These are phyloP conservation scores for Stictonetta naevosa DNA, from an alignment of 2,113 vertebrate species.

Conservation along the genomic window DNA sequence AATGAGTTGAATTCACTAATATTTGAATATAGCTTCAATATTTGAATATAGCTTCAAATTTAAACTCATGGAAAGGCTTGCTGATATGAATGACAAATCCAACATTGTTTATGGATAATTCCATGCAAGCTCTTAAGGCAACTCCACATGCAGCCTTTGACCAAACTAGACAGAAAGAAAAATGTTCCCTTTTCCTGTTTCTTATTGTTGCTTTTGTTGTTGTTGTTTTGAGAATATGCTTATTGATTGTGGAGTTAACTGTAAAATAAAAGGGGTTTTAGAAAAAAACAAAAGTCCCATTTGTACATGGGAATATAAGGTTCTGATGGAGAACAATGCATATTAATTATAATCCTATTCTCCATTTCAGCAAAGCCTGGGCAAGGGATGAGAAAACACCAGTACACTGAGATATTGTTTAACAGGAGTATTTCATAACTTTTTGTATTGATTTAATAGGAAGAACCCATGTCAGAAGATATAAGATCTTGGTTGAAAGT, in stretches of 20 bases:
- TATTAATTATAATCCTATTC: not conserved
- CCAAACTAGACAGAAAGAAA: not conserved
- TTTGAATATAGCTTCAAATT: not conserved
- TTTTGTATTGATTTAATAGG: not conserved
- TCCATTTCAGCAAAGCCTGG: not conserved
- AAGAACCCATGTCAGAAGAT: not conserved
- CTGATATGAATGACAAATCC: not conserved
- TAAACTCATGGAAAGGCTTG: not conserved
- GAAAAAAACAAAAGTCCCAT: not conserved
- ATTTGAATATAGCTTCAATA: not conserved
- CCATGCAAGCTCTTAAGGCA: not conserved
- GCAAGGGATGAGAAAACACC: not conserved
- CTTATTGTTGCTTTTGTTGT: no score
- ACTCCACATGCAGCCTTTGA: not conserved
- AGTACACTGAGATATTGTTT: not conserved
- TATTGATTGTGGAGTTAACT: not conserved
- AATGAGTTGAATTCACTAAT: not conserved
- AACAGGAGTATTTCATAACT: not conserved
- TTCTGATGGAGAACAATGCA: not conserved
- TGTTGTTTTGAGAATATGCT: not conserved
- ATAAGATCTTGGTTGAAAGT: not conserved
- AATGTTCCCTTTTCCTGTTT: not conserved
- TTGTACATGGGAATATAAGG: not conserved
- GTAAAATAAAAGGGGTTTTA: not conserved
- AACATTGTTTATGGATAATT: not conserved